These are phyloP conservation scores for Fopius arisanus DNA, from an alignment of 1,140 invertebrate genomes.

Conservation along the genomic window DNA sequence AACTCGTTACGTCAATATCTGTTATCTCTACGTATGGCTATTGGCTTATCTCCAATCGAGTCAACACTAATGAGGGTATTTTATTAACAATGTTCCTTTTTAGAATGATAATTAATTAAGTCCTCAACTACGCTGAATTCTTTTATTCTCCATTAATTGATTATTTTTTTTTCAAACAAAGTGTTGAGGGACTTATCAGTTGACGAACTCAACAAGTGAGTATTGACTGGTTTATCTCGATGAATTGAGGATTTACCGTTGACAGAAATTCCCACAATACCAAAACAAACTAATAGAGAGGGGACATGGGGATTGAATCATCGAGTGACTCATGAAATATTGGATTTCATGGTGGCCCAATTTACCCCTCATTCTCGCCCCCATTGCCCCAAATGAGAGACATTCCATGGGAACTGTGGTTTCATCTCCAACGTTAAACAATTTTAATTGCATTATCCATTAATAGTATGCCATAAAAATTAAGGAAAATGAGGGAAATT, in stretches of 20 bases:
- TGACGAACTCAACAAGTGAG: not conserved
- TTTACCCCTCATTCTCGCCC: not conserved
- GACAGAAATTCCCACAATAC: not conserved
- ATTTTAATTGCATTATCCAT: no score
- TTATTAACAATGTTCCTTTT: not conserved
- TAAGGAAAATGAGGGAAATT: no score
- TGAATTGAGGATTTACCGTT: not conserved
- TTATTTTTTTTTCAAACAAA: no score
- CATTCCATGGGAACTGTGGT: not conserved
- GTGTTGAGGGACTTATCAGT: not conserved
- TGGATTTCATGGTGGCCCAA: not conserved
- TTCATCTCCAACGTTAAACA: not conserved
- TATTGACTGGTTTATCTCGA: not conserved
- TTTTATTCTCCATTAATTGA: not conserved
- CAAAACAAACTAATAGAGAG: not conserved
- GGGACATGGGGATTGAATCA: not conserved
- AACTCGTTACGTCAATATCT: conserved; percentile 1
- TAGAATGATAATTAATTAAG: not conserved
- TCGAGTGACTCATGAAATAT: not conserved
- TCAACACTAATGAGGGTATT: not conserved
- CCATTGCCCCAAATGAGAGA: not conserved
- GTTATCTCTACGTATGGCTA: not conserved
- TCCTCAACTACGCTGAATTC: not conserved
- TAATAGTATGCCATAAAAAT: no score
- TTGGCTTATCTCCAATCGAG: not conserved